Percentiles rank a stretch among this genome's conserved stretches.
phyloP scores from a whole-genome alignment of 2,797 vertebrate species.

The Oophaga sylvatica region DNA sequence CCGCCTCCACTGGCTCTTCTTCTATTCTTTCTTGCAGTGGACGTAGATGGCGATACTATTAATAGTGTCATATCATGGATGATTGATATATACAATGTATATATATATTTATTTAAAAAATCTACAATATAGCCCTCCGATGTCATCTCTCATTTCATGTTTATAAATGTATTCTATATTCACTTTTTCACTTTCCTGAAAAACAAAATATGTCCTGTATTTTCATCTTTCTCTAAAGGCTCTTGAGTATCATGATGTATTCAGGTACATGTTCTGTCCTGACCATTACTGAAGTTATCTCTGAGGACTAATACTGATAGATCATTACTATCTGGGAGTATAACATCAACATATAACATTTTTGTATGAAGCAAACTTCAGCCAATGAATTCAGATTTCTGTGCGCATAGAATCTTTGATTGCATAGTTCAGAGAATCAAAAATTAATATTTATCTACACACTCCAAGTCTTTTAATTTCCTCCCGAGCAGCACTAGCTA shows the following conservation, averaged over 20 bases:
- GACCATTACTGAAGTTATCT: conserved; percentile 40
- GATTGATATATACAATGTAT: no score
- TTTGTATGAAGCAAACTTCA: conserved; percentile 33
- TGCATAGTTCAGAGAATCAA: conserved; percentile 54
- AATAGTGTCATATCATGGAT: no score
- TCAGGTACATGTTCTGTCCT: conserved; percentile 34
- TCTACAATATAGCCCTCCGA: neutral
- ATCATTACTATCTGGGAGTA: conserved; percentile 37
- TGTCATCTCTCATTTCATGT: neutral
- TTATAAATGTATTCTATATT: neutral
- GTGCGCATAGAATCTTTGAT: conserved; percentile 32
- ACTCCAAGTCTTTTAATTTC: conserved; percentile 60
- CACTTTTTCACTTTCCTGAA: neutral
- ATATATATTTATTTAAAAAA: neutral
- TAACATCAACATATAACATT: conserved; percentile 38
- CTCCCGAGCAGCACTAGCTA: conserved; percentile 28
- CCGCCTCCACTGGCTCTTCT: no score
- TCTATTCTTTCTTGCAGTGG: no score
- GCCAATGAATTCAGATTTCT: conserved; percentile 40
- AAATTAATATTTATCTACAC: conserved; percentile 61
- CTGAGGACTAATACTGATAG: conserved; percentile 49
- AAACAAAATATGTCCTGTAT: neutral
- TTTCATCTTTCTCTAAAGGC: neutral
- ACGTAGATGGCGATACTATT: no score
- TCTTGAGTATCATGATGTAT: conserved; percentile 40